Percentiles rank a stretch among this genome's conserved stretches.
phyloP scores from a whole-genome alignment of 2,113 vertebrate genomes.

The Mormoops blainvillei region DNA sequence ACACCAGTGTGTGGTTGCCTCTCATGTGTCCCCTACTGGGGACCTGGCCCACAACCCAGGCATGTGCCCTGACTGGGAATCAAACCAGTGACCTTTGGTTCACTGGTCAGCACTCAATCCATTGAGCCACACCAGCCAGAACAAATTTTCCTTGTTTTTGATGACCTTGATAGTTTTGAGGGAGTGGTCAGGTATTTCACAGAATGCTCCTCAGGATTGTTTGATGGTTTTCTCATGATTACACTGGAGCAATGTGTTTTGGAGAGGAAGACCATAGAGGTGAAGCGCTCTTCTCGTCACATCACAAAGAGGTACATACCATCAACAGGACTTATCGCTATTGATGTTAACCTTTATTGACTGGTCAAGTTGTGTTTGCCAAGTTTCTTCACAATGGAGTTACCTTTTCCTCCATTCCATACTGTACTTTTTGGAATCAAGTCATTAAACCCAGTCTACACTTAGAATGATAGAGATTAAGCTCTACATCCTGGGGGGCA shows the following conservation, averaged over 20 bases:
- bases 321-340: not conserved
- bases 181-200: not conserved
- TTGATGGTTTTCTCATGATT: not conserved
- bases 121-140: too few relatives aligned
- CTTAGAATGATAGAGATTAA: not conserved
- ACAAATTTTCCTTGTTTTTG: not conserved
- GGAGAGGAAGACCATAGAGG: not conserved
- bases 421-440: not conserved
- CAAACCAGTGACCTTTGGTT: too few relatives aligned
- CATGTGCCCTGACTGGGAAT: too few relatives aligned
- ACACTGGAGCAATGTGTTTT: not conserved
- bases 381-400: not conserved
- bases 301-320: not conserved
- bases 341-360: not conserved
- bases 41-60: too few relatives aligned
- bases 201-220: not conserved
- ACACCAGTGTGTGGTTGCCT: too few relatives aligned
- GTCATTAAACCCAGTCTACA: not conserved
- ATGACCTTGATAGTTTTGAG: not conserved
- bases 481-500: not conserved
- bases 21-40: too few relatives aligned
- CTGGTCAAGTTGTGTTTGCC: not conserved
- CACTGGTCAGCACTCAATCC: too few relatives aligned
- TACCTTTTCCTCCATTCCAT: not conserved
- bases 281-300: not conserved